These are phyloP conservation scores for Platalea minor DNA, from an alignment of 2,797 vertebrate species.

Conservation along the genomic window DNA sequence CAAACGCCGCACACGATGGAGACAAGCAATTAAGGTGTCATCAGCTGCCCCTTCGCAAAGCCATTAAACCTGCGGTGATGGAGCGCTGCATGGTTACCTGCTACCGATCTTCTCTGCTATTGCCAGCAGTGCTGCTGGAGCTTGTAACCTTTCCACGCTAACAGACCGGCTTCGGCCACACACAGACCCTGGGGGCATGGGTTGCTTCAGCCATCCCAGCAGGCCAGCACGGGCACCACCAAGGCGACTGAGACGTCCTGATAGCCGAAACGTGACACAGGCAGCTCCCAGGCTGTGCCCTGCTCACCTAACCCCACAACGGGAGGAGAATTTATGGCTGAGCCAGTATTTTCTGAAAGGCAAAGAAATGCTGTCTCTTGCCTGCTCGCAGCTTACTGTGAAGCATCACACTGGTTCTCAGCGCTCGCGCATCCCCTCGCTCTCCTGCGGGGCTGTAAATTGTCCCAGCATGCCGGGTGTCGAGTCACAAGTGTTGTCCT, in stretches of 20 bases:
- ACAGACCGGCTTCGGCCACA: rapidly evolving
- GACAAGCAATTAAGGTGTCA: background rate
- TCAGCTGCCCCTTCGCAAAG: background rate
- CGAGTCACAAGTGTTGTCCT: background rate
- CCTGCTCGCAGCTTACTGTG: background rate
- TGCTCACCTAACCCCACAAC: background rate
- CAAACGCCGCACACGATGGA: rapidly evolving
- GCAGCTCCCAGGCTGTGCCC: background rate
- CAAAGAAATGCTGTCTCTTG: background rate
- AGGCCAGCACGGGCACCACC: no score
- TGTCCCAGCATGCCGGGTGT: background rate
- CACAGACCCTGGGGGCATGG: background rate
- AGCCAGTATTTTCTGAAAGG: background rate
- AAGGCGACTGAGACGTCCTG: background rate
- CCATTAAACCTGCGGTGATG: no score
- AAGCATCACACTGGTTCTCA: background rate
- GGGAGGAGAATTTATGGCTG: background rate
- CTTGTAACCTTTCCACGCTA: background rate
- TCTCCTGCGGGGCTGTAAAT: background rate
- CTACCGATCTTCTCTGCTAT: background rate
- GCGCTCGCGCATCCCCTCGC: background rate
- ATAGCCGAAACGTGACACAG: background rate
- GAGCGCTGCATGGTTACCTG: no score
- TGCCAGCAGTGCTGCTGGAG: no score
- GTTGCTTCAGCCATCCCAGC: background rate